A percentile compares a stretch with the other conserved stretches of the same genome.
Evolutionary conservation across 2,797 vertebrate species (phyloP).

Genomic region (Schizopygopsis malacanthus): DNA sequence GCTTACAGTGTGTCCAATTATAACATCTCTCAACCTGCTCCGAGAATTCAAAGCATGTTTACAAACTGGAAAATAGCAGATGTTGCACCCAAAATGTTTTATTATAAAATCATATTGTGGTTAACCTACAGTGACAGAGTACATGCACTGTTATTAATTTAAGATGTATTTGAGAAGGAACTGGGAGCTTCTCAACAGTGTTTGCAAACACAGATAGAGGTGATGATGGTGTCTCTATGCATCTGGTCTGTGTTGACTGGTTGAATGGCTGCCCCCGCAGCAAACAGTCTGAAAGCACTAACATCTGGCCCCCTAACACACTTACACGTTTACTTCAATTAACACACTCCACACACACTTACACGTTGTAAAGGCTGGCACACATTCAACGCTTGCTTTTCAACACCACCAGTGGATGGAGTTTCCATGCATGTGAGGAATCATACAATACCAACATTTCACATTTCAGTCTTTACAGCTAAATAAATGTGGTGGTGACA

Average conservation of each 20-base stretch:
- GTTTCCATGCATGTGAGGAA: constrained; percentile 8
- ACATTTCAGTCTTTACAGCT: neutral
- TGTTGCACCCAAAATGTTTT: neutral
- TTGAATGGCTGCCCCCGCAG: neutral
- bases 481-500: constrained; percentile 4
- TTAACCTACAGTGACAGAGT: constrained; percentile 2
- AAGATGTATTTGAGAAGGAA: constrained; percentile 11
- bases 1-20: neutral
- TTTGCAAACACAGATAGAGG: constrained; percentile 57
- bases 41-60: neutral
- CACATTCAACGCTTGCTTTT: constrained; percentile 24
- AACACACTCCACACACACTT: constrained; percentile 42
- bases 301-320: constrained; percentile 43
- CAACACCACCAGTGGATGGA: neutral
- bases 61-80: neutral
- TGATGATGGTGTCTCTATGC: constrained; percentile 23
- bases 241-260: constrained; percentile 12
- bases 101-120: neutral
- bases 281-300: constrained; percentile 31
- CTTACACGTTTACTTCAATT: constrained; percentile 41
- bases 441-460: neutral
- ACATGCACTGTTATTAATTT: neutral
- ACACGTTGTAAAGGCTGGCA: constrained; percentile 6
- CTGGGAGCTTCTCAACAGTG: constrained; percentile 49
- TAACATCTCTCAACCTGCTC: neutral